These are phyloP conservation scores for Limenitis camilla DNA, from an alignment of 2,888 invertebrate species.

Conservation along the genomic window DNA sequence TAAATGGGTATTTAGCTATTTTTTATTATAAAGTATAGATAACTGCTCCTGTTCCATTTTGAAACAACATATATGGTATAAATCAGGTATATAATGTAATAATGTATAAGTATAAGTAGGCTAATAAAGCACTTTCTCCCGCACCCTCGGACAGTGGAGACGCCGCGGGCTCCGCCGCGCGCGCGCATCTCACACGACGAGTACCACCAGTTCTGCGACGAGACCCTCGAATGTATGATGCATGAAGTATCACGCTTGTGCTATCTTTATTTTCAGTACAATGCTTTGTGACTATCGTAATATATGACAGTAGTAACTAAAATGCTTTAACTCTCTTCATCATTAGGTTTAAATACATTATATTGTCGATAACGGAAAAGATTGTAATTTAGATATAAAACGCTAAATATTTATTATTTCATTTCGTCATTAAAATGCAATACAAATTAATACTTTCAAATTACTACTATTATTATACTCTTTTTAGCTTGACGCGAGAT, in stretches of 20 bases:
- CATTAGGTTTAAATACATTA: too few species aligned
- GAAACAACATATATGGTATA: too few species aligned
- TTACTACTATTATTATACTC: too few species aligned
- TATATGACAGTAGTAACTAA: neutral
- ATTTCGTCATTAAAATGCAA: too few species aligned
- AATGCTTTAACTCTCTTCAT: too few species aligned
- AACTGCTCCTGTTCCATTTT: too few species aligned
- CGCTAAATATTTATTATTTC: too few species aligned
- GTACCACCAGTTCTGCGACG: slow-evolving; percentile 86
- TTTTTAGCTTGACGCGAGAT: too few species aligned
- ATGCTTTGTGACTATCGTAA: neutral
- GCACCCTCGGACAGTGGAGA: slow-evolving; percentile 35
- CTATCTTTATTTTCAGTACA: slow-evolving; percentile 10
- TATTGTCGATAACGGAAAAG: too few species aligned
- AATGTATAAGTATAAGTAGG: slow-evolving; percentile 4
- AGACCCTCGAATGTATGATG: slow-evolving; percentile 84
- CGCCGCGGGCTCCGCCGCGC: slow-evolving; percentile 65
- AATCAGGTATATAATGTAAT: neutral
- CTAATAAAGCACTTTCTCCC: slow-evolving; percentile 34
- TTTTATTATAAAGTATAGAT: neutral
- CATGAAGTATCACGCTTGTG: slow-evolving; percentile 48
- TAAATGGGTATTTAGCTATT: too few species aligned
- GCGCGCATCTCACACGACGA: slow-evolving; percentile 81
- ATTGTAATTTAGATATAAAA: too few species aligned
- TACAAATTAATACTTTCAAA: too few species aligned